A percentile compares a stretch with the other conserved stretches of the same genome.
Conservation (phyloP, 2,888 invertebrate species). For the Sarcophaga subvicina region DNA sequence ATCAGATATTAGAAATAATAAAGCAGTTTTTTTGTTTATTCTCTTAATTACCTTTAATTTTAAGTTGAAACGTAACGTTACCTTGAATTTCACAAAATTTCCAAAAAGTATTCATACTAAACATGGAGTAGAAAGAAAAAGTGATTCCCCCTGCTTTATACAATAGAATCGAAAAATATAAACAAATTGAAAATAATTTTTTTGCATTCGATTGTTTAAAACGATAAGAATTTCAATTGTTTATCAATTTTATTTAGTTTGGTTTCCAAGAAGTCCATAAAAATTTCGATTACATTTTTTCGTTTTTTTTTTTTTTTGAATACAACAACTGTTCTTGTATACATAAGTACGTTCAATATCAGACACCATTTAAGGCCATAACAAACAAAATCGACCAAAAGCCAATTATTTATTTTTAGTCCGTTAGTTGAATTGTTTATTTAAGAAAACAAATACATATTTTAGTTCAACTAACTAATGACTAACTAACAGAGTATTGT, state of each 20-base stretch:
- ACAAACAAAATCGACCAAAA: slow-evolving; percentile 6
- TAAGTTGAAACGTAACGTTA: background rate
- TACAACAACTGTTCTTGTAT: background rate
- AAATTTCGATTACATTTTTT: slow-evolving; percentile 15
- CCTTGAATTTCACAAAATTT: slow-evolving; percentile 3
- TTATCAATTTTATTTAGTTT: slow-evolving; percentile 17
- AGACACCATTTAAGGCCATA: slow-evolving; percentile 20
- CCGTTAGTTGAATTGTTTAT: background rate
- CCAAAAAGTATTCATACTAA: background rate
- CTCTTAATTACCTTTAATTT: background rate
- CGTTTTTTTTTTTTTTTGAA: background rate
- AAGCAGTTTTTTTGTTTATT: background rate
- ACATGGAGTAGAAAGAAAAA: slow-evolving; percentile 1
- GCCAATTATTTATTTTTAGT: background rate
- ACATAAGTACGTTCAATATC: background rate
- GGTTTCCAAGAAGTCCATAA: slow-evolving; percentile 45
- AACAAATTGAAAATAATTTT: slow-evolving; percentile 13
- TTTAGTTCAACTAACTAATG: background rate
- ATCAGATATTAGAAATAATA: background rate
- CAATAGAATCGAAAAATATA: background rate
- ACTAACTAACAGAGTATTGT: background rate
- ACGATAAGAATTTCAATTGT: slow-evolving; percentile 38
- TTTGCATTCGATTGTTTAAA: background rate
- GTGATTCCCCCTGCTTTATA: background rate
- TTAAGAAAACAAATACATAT: background rate